Conservation (phyloP, 2,797 vertebrate species). For the Amblyopsis hoosieri region DNA sequence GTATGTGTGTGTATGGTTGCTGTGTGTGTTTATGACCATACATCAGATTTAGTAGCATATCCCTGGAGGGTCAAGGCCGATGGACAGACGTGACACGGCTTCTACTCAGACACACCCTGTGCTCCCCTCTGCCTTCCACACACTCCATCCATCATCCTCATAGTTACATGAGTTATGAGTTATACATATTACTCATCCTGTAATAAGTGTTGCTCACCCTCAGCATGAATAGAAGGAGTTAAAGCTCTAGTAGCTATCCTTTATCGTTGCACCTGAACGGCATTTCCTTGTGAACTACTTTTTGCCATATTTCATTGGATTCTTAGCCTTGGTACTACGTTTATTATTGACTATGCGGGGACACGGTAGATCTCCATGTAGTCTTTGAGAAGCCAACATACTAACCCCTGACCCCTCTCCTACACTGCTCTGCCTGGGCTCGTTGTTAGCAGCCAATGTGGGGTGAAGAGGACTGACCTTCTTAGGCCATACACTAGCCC, state of each 20-base stretch:
- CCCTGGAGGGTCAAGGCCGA: conserved; percentile 59
- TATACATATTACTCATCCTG: no score
- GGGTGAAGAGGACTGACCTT: conserved; percentile 59
- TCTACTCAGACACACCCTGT: conserved; percentile 45
- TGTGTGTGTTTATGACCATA: conserved; percentile 38
- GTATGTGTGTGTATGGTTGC: conserved; percentile 6
- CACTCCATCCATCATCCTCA: conserved; percentile 54
- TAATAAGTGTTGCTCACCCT: no score
- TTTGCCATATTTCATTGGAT: neutral
- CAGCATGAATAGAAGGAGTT: no score
- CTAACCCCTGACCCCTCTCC: conserved; percentile 49
- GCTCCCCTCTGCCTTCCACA: conserved; percentile 44
- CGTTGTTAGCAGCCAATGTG: conserved; percentile 58
- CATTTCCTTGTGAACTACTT: conserved; percentile 24
- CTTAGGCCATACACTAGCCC: conserved; percentile 40
- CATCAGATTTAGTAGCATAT: conserved; percentile 57
- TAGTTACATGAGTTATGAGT: conserved; percentile 47
- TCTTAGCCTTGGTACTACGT: neutral
- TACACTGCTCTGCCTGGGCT: conserved; percentile 31
- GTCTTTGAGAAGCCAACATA: conserved; percentile 58
- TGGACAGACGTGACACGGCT: conserved; percentile 67
- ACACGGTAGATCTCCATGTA: conserved; percentile 31
- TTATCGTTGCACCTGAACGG: conserved; percentile 20
- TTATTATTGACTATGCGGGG: conserved; percentile 16
- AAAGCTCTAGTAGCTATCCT: conserved; percentile 2